These are phyloP conservation scores for Brachystomella parvula DNA, from an alignment of 1,140 invertebrate species.

Conservation along the genomic window DNA sequence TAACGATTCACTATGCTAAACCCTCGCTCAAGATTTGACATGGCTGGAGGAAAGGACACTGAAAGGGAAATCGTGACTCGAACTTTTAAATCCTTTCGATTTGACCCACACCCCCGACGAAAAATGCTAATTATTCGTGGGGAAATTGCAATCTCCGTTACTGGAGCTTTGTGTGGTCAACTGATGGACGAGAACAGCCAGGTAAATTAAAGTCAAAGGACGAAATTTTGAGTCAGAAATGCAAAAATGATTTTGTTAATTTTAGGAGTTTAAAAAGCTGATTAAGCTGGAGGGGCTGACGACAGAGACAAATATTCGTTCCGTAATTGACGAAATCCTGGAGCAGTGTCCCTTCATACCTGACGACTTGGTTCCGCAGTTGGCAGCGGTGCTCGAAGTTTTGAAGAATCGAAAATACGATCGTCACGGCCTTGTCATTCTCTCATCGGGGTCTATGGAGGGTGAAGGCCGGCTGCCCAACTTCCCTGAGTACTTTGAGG, in stretches of 20 bases:
- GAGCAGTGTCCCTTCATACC: constrained; percentile 83
- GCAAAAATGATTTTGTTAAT: constrained; percentile 28
- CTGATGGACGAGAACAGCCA: neutral
- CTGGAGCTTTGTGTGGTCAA: constrained; percentile 3
- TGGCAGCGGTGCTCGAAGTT: constrained; percentile 48
- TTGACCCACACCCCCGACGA: constrained; percentile 32
- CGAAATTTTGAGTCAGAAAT: constrained; percentile 1
- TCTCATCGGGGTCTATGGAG: neutral
- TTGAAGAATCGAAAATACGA: constrained; percentile 68
- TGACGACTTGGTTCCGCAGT: constrained; percentile 57
- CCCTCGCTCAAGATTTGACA: neutral
- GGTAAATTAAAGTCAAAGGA: neutral
- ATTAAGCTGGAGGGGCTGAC: constrained; percentile 78
- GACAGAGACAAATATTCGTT: constrained; percentile 66
- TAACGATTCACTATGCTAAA: neutral
- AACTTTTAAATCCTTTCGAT: constrained; percentile 29
- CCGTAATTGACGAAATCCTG: constrained; percentile 75
- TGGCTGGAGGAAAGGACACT: neutral
- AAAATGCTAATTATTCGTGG: constrained; percentile 31
- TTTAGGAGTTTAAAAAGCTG: constrained; percentile 67
- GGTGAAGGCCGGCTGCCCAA: constrained; percentile 14
- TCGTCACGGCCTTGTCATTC: constrained; percentile 41
- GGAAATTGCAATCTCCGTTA: constrained; percentile 29
- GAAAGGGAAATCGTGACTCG: constrained; percentile 31
- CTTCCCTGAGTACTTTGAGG: constrained; percentile 37